Base-by-base conservation (phyloP, 2,797 vertebrate genomes). In the Hafferia zeledoni region DNA sequence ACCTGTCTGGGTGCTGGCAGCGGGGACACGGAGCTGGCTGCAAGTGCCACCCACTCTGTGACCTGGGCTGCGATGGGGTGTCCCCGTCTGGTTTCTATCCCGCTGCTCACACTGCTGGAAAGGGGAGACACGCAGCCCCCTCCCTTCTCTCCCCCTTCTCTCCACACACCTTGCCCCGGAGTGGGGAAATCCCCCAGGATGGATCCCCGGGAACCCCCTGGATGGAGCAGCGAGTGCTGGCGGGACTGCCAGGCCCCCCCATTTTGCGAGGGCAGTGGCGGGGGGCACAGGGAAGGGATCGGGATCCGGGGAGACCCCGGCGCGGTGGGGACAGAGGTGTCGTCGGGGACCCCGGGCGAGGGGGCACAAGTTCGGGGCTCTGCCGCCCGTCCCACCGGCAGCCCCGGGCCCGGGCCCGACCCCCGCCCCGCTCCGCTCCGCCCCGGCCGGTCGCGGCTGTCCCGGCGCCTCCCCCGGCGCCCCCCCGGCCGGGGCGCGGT, bases 1-100 rank as follows among this genome's bases (percentile, higher is more conserved):
- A 24, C 17, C 33, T 17, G 20, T 22, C 31, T 13, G 90, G 44
- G 9, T 0, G 1, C 24, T 46, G 78, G 61, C n/a, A 27, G 31
- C 0, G 1, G 65, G 44, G 65, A 25, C 55, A 3, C 0, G 14
- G 46, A 11, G 30, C 37, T 55, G 67, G 14, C 4, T 31, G 52
- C 37, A 2, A 13, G 60, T 1, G 80, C 17, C 69, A 10, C 35
- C 4, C 2, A 2, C 31, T 35, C 28, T 1, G 0, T 13, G 53
- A 19, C 41, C 46, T 2, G 39, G 31, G 52, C 16, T 47, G 60
- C 4, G 7, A 11, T 5, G 52, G 61, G 43, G 2, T 39, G 64
- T 16, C 35, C 39, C 39, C 3, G 15, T 16, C 23, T 2, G 7
- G 1, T 28, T 22, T 5, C 9, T 11, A 10, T 7, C 68, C 75